Evolutionary conservation across 37 sponge, comb jelly and placozoan genomes (phyloP).

Genomic region (Mnemiopsis leidyi): DNA sequence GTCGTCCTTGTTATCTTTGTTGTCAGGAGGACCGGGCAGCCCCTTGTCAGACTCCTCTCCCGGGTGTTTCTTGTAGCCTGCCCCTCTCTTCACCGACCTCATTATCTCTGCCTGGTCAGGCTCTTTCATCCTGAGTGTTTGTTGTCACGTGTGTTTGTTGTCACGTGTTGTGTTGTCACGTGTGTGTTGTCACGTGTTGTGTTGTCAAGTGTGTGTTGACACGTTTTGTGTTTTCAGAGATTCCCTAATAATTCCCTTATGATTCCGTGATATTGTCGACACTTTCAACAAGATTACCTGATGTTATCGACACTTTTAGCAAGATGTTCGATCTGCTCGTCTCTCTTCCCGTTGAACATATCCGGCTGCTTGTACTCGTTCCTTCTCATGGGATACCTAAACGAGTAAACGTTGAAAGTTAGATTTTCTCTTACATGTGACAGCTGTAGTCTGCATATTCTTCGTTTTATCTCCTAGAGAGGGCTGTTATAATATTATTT

Average conservation of each 20-base stretch:
- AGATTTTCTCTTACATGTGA: too few species aligned
- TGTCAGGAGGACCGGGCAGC: neutral
- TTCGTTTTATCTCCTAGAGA: too few species aligned
- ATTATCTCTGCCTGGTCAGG: conserved; percentile 40
- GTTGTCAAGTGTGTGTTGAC: too few species aligned
- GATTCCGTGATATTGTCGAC: too few species aligned
- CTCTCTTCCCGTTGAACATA: neutral
- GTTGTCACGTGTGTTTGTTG: too few species aligned
- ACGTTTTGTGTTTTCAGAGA: too few species aligned
- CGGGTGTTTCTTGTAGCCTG: neutral
- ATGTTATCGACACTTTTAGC: conserved; percentile 38
- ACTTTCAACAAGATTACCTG: neutral
- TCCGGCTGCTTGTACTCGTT: neutral
- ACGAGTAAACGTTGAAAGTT: too few species aligned
- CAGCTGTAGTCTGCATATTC: too few species aligned
- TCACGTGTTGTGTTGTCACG: too few species aligned
- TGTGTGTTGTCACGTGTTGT: too few species aligned
- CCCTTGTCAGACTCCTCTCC: neutral
- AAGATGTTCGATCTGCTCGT: conserved; percentile 4
- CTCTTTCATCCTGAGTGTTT: conserved; percentile 15
- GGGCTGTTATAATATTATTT: too few species aligned
- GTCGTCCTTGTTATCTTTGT: conserved; percentile 5
- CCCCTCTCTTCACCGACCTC: conserved; percentile 5
- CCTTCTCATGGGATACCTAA: neutral
- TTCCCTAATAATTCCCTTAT: too few species aligned